Evolutionary conservation across 92 coral and sea anemone species (phyloP), one percentile per base, ranked within the genome.

Genomic region (Metridium senile): DNA sequence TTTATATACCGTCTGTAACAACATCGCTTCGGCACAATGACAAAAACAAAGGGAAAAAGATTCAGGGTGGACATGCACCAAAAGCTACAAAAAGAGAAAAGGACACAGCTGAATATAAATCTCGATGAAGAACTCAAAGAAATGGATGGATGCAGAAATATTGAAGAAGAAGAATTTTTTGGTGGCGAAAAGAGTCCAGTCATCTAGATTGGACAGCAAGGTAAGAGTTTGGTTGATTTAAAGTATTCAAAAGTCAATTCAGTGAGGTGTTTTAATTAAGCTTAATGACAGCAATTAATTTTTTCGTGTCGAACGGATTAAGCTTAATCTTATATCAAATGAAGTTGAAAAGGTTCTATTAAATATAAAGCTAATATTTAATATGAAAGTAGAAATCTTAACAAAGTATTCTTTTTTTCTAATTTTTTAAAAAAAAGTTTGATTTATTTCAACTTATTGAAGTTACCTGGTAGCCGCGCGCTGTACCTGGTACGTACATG

Each of bases 11-110:
- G n/a, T n/a, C n/a, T n/a, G n/a, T n/a, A n/a, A n/a, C n/a, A 6
- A 31, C 33, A 35, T 35, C 35, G 9, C 18, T 68, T 31, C 0
- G 9, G 1, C 26, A 68, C 35, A 43, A 21, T 8, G 11, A 9
- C 30, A 67, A 68, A 0, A 25, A 0, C 23, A 22, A 43, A 20
- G 23, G 45, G 35, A 57, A 31, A 31, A 39, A 21, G 74, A 22
- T 68, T 35, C 25, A 19, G 74, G 1, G 33, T 68, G 4, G 74
- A 46, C 33, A 19, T 21, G 25, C 74, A 68, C 28, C 0, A 23
- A 25, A 68, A 21, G 33, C 0, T 56, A 68, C 74, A 68, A 33
- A 68, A 68, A 58, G 74, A 43, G 56, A n/a, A 43, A 33, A 20
- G 74, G 33, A 22, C 26, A 23, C 32, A 43, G 58, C 6, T 68